phyloP scores from a whole-genome alignment of 2,113 vertebrate genomes.

The Scytalopus superciliaris region DNA sequence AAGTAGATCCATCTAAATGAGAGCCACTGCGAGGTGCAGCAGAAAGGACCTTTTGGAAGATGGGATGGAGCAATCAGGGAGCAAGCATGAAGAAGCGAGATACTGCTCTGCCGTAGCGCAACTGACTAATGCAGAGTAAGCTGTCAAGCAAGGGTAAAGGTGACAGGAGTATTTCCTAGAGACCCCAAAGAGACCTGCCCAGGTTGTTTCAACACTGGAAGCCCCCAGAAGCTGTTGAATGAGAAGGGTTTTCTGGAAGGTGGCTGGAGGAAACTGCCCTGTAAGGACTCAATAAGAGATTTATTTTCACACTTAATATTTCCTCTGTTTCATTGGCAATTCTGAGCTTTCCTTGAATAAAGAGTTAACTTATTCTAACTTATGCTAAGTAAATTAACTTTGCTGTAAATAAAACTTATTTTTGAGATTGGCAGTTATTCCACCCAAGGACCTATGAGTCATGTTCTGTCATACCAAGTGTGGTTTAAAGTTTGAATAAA shows the following conservation, averaged over 20 bases:
- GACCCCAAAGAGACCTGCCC: background rate
- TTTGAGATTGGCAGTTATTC: background rate
- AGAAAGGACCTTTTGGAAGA: background rate
- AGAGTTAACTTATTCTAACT: background rate
- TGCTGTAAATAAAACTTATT: background rate
- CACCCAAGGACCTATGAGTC: background rate
- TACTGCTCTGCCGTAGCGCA: background rate
- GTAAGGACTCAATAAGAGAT: background rate
- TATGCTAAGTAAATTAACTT: background rate
- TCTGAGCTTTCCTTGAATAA: background rate
- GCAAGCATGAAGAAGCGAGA: accelerated
- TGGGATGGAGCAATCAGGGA: background rate
- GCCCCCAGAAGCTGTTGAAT: background rate
- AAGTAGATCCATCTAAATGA: background rate
- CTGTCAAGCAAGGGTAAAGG: background rate
- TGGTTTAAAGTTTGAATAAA: constrained; percentile 1
- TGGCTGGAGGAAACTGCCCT: background rate
- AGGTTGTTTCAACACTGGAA: background rate
- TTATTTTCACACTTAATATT: background rate
- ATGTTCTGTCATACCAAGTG: background rate
- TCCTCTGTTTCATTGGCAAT: background rate
- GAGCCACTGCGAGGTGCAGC: background rate
- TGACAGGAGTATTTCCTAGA: background rate
- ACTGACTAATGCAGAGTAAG: background rate
- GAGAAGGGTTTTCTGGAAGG: background rate